Evolutionary conservation across 92 coral and sea anemone genomes (phyloP).

Genomic region (Epizoanthus illoricatus): DNA sequence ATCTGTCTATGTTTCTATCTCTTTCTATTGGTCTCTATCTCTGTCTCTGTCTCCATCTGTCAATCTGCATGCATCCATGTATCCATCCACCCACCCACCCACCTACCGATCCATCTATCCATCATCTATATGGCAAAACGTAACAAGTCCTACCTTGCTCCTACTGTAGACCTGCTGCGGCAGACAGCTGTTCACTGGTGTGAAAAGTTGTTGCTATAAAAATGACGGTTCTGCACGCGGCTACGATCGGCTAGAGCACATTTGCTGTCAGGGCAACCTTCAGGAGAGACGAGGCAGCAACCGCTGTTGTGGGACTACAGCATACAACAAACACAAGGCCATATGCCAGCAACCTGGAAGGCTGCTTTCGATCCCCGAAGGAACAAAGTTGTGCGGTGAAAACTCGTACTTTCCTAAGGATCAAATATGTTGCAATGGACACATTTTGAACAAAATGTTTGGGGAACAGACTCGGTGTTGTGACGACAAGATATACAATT

Average conservation of each 20-base stretch:
- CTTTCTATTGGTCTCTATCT: too few species aligned
- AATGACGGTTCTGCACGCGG: background rate
- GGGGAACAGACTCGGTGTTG: conserved; percentile 8
- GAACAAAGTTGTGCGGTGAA: background rate
- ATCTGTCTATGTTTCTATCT: too few species aligned
- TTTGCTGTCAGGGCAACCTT: background rate
- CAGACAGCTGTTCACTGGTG: background rate
- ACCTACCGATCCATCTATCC: background rate
- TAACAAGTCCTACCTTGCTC: background rate
- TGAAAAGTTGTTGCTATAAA: background rate
- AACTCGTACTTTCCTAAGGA: background rate
- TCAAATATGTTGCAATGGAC: conserved; percentile 5
- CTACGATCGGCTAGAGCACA: background rate
- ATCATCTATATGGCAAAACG: background rate
- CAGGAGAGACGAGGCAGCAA: background rate
- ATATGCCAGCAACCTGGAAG: background rate
- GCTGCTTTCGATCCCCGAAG: background rate
- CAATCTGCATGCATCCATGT: too few species aligned
- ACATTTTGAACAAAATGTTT: conserved; percentile 1
- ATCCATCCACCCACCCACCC: background rate
- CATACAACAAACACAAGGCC: conserved; percentile 11
- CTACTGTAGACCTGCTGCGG: conserved; percentile 3
- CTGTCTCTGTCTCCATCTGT: too few species aligned
- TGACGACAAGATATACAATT: background rate
- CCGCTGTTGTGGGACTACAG: conserved; percentile 9